A percentile compares a stretch with the other conserved stretches of the same genome.
phyloP scores from a whole-genome alignment of 2,797 vertebrate genomes.

The Sebastes flavidus region DNA sequence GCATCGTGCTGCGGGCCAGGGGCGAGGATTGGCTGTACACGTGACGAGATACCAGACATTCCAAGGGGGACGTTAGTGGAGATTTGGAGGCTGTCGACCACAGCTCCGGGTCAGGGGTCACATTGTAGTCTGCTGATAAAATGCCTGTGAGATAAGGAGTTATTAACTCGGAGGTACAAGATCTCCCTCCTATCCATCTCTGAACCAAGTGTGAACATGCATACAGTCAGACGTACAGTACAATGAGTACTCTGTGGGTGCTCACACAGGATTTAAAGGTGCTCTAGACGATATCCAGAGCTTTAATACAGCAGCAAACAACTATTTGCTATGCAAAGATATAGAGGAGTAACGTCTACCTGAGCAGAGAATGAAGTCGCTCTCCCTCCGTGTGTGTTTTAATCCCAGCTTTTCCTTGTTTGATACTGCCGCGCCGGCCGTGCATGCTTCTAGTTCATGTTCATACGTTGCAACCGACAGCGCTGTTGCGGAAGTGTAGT shows the following conservation, averaged over 20 bases:
- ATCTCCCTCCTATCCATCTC: constrained; percentile 1
- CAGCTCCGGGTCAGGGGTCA: constrained; percentile 48
- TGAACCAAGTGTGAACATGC: not conserved
- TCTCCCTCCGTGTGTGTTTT: too few relatives aligned
- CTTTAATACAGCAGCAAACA: too few relatives aligned
- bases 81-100: constrained; percentile 19
- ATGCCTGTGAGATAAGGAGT: constrained; percentile 31
- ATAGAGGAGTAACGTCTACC: too few relatives aligned
- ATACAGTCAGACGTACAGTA: not conserved
- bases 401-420: too few relatives aligned
- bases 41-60: constrained; percentile 59
- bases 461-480: too few relatives aligned
- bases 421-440: too few relatives aligned
- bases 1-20: not conserved
- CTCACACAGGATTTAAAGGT: too few relatives aligned
- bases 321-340: too few relatives aligned
- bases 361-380: too few relatives aligned
- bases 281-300: too few relatives aligned
- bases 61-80: constrained; percentile 12
- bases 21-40: not conserved
- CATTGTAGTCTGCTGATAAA: constrained; percentile 47
- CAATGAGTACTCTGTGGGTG: not conserved
- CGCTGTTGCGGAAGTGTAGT: too few relatives aligned
- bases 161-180: constrained; percentile 9
- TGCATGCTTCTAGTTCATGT: too few relatives aligned